Conservation (phyloP, 2,797 vertebrate genomes). For the Gallirallus australis region DNA sequence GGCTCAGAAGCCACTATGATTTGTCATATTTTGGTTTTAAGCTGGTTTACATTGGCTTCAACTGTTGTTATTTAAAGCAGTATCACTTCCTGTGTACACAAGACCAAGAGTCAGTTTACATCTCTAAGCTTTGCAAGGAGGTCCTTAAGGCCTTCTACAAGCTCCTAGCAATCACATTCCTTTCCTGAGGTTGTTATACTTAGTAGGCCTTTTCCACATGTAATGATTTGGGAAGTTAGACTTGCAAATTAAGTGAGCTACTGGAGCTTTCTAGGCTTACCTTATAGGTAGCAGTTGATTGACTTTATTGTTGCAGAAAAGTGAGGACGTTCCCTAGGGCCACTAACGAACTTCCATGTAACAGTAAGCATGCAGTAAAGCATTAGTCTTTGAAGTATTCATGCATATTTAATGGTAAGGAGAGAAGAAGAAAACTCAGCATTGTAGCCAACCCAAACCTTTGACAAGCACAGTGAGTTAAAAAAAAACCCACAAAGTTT, state of each 20-base stretch:
- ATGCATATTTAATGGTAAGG: constrained; percentile 29
- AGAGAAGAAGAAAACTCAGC: background rate
- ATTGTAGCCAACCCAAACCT: background rate
- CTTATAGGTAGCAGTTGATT: constrained; percentile 20
- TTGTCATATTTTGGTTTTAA: background rate
- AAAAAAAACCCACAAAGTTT: background rate
- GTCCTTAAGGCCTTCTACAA: background rate
- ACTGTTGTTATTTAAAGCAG: background rate
- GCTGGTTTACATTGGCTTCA: background rate
- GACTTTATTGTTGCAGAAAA: constrained; percentile 50
- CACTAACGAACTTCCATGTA: background rate
- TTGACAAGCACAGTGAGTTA: background rate
- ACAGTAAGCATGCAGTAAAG: constrained; percentile 1
- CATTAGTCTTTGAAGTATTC: constrained; percentile 35
- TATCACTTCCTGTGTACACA: background rate
- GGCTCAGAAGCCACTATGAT: background rate
- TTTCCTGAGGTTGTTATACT: background rate
- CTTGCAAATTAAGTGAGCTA: constrained; percentile 45
- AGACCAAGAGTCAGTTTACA: background rate
- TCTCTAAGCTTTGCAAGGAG: background rate
- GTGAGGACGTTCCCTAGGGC: constrained; percentile 47
- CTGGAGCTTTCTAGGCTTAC: background rate
- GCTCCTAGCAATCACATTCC: background rate
- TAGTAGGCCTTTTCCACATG: background rate
- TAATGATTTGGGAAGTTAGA: constrained; percentile 22